Base-by-base conservation (phyloP, 1,140 invertebrate genomes). In the Drosophila nikananu region DNA sequence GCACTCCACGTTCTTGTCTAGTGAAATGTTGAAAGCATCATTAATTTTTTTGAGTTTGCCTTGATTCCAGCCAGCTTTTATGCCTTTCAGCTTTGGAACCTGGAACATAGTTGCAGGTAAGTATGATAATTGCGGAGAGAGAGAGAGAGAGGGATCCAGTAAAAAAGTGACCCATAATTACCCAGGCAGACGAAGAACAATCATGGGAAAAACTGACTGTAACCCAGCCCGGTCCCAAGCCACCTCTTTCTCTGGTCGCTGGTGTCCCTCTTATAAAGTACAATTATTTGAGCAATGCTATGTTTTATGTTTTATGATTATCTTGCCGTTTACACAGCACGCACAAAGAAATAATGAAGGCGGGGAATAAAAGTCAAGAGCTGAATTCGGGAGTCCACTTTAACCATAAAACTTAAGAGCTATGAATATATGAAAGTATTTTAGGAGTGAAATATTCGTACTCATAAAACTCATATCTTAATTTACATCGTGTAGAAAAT, bases 1-100 rank as follows among this genome's bases (percentile, higher is more conserved):
- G 27, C 67, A 84, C 70, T 76, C 70, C 32, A 78, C 30, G 44
- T 64, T 81, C 79, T 82, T 80, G 68, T 87, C 84, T 87, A 87
- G 84, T 90, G 84, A 87, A 87, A 87, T 87, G 84, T 90, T 89
- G 84, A 87, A 87, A 87, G 84, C 84, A 84, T 87, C 84, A 87
- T 87, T 87, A 87, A 90, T 71, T 87, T 73, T 57, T 55, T 77
- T 73, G 60, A 52, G 42, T 55, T 59, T 51, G 19, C 59, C 61
- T 61, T 70, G 65, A 57, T 61, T 70, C 61, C 37, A 37, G 21
- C 61, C 37, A 48, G 21, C 64, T 73, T 57, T 80, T 79, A 63
- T 83, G 54, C 76, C 66, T 81, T 81, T 86, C 64, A 61, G 65
- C 58, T 64, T 77, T 51, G 59, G 35, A n/a, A n/a, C n/a, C n/a